Evolutionary conservation across 2,113 vertebrate genomes (phyloP).

Genomic region (Ammodytes marinus): DNA sequence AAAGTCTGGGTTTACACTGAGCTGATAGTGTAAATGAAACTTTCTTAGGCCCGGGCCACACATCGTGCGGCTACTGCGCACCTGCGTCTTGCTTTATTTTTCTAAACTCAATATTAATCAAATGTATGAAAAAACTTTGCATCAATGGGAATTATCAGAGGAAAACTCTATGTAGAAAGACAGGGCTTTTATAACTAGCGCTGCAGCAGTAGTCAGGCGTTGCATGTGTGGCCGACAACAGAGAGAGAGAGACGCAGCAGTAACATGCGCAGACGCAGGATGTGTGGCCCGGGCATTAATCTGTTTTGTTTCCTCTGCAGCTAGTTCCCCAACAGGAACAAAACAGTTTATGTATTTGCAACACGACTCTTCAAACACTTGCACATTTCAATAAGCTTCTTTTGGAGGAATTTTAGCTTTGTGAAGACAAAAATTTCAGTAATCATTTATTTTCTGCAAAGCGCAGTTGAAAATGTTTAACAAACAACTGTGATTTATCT

Average conservation of each 20-base stretch:
- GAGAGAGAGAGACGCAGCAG: too few relatives aligned
- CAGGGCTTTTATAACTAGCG: too few relatives aligned
- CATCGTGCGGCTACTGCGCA: too few relatives aligned
- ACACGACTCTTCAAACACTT: conserved; percentile 19
- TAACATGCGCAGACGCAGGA: too few relatives aligned
- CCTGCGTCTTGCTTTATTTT: too few relatives aligned
- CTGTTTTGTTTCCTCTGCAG: not conserved
- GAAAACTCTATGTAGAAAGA: too few relatives aligned
- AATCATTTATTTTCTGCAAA: not conserved
- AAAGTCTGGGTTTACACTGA: conserved; percentile 46
- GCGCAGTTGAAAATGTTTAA: not conserved
- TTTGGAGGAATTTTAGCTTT: conserved; percentile 40
- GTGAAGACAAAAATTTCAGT: not conserved
- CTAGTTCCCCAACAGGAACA: conserved; percentile 7
- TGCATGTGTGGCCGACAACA: too few relatives aligned
- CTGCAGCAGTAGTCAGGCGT: too few relatives aligned
- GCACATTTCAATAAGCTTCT: conserved; percentile 16
- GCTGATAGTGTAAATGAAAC: conserved; percentile 45
- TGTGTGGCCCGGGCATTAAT: not conserved
- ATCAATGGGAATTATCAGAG: too few relatives aligned
- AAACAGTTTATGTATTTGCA: not conserved
- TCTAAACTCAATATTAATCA: too few relatives aligned
- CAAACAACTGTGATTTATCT: not conserved
- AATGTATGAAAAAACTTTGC: too few relatives aligned
- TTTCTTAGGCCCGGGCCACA: not conserved